Evolutionary conservation across 2,113 vertebrate genomes (phyloP).

Genomic region (Thamnophis sirtalis): DNA sequence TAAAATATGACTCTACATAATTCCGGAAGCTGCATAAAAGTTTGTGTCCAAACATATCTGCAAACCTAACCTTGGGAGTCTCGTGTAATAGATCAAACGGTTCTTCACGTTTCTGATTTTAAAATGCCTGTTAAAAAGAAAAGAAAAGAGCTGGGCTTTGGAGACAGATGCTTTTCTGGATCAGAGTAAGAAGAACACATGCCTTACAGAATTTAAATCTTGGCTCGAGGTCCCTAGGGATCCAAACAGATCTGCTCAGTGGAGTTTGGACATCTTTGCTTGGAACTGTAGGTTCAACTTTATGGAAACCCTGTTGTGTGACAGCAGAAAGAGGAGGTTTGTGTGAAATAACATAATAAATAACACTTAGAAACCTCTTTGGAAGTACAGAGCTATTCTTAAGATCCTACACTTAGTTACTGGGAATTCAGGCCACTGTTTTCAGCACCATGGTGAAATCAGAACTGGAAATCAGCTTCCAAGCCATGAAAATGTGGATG

Average conservation of each 20-base stretch:
- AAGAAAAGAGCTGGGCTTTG: background rate
- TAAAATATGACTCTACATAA: background rate
- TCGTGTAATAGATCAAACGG: background rate
- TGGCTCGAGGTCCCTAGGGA: background rate
- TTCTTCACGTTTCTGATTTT: conserved; percentile 20
- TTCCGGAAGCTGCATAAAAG: background rate
- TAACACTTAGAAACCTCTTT: background rate
- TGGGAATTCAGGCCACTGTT: background rate
- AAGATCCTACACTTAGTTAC: background rate
- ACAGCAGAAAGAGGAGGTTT: background rate
- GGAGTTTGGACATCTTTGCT: background rate
- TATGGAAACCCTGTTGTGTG: background rate
- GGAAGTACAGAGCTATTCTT: background rate
- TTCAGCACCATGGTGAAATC: background rate
- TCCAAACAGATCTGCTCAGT: background rate
- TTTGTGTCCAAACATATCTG: background rate
- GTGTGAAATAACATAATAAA: background rate
- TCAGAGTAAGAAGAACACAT: background rate
- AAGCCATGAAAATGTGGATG: background rate
- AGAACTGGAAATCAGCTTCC: background rate
- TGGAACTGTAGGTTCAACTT: background rate
- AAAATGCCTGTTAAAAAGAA: background rate
- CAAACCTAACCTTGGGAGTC: background rate
- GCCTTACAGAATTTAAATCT: conserved; percentile 13
- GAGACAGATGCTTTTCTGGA: conserved; percentile 34